These are phyloP conservation scores for Megalopta genalis DNA, from an alignment of 1,140 invertebrate genomes.

Conservation along the genomic window DNA sequence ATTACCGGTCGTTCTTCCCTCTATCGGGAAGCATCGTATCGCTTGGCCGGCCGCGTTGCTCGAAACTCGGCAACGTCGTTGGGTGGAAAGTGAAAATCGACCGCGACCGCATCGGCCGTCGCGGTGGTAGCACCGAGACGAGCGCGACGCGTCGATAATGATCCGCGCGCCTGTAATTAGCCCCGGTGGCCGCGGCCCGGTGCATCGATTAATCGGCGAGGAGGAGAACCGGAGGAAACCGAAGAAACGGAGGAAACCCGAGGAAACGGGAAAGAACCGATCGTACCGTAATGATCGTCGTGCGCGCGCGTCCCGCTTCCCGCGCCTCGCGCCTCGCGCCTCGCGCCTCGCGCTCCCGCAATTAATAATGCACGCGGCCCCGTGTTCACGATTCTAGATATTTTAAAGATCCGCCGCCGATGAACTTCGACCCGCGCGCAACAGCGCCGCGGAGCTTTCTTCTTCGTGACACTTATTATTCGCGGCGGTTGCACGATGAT, in stretches of 20 bases:
- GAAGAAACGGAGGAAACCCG: background rate
- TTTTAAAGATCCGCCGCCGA: constrained; percentile 31
- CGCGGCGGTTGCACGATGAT: background rate
- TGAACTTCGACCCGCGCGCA: constrained; percentile 28
- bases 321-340: background rate
- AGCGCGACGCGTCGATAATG: constrained; percentile 48
- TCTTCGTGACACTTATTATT: constrained; percentile 48
- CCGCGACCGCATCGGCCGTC: constrained; percentile 39
- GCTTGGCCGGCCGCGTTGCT: background rate
- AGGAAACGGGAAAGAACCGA: constrained; percentile 12
- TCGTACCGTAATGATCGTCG: constrained; percentile 37
- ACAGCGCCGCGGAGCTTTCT: constrained; percentile 31
- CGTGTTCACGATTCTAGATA: constrained; percentile 24
- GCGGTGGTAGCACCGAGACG: background rate
- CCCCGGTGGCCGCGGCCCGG: constrained; percentile 2
- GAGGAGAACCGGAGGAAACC: background rate
- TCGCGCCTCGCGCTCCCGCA: constrained; percentile 20
- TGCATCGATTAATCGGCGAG: constrained; percentile 24
- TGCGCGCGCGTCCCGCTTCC: no score
- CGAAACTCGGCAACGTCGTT: background rate
- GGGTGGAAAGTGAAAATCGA: constrained; percentile 60
- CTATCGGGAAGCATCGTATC: no score
- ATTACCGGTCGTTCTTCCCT: no score
- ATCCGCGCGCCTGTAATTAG: constrained; percentile 62
- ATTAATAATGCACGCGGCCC: constrained; percentile 45